These are phyloP conservation scores for Epinephelus awoara DNA, from an alignment of 2,797 vertebrate genomes.

Conservation along the genomic window DNA sequence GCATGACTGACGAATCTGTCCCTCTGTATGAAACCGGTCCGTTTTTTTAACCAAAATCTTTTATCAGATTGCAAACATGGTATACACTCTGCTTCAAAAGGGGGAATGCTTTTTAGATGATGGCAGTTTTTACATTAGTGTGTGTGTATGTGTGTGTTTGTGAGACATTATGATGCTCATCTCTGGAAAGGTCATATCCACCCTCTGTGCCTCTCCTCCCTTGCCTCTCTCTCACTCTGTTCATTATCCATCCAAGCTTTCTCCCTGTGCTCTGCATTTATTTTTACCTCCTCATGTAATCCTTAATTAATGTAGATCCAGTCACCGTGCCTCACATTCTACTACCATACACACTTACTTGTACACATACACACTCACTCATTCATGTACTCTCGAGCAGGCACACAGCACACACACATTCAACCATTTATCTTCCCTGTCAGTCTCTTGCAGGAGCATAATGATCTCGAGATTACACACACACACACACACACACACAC, in stretches of 20 bases:
- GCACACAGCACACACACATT: constrained; percentile 37
- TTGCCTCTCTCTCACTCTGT: constrained; percentile 63
- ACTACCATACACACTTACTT: constrained; percentile 55
- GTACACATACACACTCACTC: constrained; percentile 54
- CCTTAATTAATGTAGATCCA: constrained; percentile 83
- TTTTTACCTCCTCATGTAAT: constrained; percentile 84
- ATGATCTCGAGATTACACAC: constrained; percentile 44
- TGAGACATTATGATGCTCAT: constrained; percentile 75
- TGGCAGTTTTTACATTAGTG: constrained; percentile 21
- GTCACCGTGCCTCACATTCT: constrained; percentile 73
- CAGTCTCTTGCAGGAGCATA: constrained; percentile 45
- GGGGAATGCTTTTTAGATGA: constrained; percentile 18
- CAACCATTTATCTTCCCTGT: constrained; percentile 63
- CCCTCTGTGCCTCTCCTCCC: constrained; percentile 71
- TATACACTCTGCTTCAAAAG: constrained; percentile 25
- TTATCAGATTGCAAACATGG: background rate
- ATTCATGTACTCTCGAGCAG: constrained; percentile 65
- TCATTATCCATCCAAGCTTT: constrained; percentile 79
- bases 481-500: constrained; percentile 1
- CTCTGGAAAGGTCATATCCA: constrained; percentile 82
- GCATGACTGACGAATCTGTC: background rate
- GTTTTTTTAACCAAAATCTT: background rate
- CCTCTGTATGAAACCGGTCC: background rate
- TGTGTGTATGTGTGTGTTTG: constrained; percentile 25
- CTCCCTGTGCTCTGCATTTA: constrained; percentile 77